These are phyloP conservation scores for Gymnothorax javanicus DNA, from an alignment of 2,797 vertebrate genomes.

Conservation along the genomic window DNA sequence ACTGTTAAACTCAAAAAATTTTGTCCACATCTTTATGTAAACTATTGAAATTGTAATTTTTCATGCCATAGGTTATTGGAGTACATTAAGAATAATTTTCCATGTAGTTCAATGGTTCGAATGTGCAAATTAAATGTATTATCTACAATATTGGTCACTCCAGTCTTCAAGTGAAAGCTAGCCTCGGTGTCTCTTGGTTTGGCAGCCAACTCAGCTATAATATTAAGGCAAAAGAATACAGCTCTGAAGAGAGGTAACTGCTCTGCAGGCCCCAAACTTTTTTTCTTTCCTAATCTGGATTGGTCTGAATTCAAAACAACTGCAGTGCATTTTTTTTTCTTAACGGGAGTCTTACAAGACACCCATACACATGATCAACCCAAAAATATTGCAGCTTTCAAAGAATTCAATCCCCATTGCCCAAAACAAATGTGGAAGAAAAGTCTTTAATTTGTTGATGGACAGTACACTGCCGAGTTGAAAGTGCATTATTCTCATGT, in stretches of 20 bases:
- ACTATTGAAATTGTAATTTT: slow-evolving; percentile 58
- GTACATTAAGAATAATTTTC: neutral
- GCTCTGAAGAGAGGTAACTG: slow-evolving; percentile 93
- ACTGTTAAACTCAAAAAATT: slow-evolving; percentile 34
- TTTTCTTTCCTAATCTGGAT: slow-evolving; percentile 39
- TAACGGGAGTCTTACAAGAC: slow-evolving; percentile 29
- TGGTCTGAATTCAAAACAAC: neutral
- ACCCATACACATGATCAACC: slow-evolving; percentile 60
- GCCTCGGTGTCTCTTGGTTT: slow-evolving; percentile 70
- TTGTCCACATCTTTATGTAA: slow-evolving; percentile 57
- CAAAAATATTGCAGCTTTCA: slow-evolving; percentile 60
- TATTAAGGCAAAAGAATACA: slow-evolving; percentile 68
- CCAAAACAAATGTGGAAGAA: slow-evolving; percentile 33
- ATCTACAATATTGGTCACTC: slow-evolving; percentile 34
- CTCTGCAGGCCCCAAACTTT: slow-evolving; percentile 79
- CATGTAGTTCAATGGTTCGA: neutral
- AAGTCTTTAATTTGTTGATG: slow-evolving; percentile 77
- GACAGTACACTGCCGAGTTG: slow-evolving; percentile 89
- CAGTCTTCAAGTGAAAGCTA: slow-evolving; percentile 79
- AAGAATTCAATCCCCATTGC: slow-evolving; percentile 52
- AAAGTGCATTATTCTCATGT: slow-evolving; percentile 95
- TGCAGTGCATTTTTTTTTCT: neutral
- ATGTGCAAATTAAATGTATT: slow-evolving; percentile 2
- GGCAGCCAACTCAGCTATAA: slow-evolving; percentile 74
- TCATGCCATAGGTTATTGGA: slow-evolving; percentile 43